Conservation (phyloP, 2,113 vertebrate genomes). For the Pogona vitticeps region DNA sequence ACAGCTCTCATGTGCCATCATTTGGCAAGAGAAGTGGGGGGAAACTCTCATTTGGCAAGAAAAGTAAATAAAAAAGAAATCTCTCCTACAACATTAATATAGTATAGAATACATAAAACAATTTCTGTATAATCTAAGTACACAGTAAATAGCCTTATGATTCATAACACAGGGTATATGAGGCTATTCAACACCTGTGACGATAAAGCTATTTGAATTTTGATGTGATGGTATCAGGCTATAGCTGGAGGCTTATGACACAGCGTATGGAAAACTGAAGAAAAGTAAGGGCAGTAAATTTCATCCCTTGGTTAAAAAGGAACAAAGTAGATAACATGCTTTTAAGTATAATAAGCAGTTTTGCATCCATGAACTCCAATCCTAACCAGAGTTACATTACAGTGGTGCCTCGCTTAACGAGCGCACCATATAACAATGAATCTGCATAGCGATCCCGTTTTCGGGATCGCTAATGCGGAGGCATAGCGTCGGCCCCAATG, state of each 20-base stretch:
- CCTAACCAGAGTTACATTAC: not conserved
- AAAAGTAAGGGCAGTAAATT: not conserved
- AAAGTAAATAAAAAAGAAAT: conserved; percentile 17
- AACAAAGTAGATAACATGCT: not conserved
- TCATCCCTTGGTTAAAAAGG: not conserved
- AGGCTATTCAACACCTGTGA: conserved; percentile 20
- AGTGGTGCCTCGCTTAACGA: too few species aligned
- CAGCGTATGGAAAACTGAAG: not conserved
- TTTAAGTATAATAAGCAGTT: too few species aligned
- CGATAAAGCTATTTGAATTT: conserved; percentile 16
- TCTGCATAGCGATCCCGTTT: too few species aligned
- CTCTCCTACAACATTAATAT: not conserved
- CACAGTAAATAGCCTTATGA: conserved; percentile 16
- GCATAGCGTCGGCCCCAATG: too few species aligned
- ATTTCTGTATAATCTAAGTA: not conserved
- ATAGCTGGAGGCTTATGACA: conserved; percentile 20
- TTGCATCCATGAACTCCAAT: not conserved
- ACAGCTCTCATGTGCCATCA: not conserved
- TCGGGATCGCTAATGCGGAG: too few species aligned
- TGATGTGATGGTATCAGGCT: conserved; percentile 6
- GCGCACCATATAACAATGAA: too few species aligned
- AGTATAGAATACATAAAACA: not conserved
- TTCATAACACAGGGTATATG: conserved; percentile 16
- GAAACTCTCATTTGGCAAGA: not conserved
- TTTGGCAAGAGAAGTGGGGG: not conserved